phyloP scores from a whole-genome alignment of 2,797 vertebrate genomes.

The Crocodylus rhombifer region DNA sequence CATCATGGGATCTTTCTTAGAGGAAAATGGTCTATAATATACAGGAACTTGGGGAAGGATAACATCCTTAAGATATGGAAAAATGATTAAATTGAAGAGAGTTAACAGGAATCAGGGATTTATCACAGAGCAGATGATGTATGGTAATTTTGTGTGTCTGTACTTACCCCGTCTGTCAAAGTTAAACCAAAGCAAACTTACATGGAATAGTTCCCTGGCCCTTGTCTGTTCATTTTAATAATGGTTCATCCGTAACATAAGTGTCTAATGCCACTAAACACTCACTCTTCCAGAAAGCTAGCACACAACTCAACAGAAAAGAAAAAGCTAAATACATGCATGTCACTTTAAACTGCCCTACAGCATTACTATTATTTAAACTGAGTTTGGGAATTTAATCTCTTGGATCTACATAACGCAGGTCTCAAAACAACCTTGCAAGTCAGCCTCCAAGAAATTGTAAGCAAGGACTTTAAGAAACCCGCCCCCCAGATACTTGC shows the following conservation, averaged over 20 bases:
- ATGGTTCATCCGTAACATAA: no score
- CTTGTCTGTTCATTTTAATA: no score
- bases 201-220: no score
- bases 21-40: background rate
- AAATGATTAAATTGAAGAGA: background rate
- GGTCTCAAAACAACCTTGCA: background rate
- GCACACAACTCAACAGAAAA: background rate
- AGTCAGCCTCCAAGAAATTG: background rate
- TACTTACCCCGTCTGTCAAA: no score
- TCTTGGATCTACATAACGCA: background rate
- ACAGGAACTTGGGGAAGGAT: background rate
- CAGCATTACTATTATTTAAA: background rate
- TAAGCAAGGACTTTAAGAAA: background rate
- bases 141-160: background rate
- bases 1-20: background rate
- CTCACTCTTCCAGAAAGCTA: background rate
- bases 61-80: background rate
- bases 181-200: no score
- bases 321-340: background rate
- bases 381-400: background rate
- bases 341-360: background rate
- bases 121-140: background rate
- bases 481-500: constrained; percentile 75
- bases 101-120: no score
- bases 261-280: background rate